Conservation (phyloP, 2,888 invertebrate genomes). For the Timema cristinae region DNA sequence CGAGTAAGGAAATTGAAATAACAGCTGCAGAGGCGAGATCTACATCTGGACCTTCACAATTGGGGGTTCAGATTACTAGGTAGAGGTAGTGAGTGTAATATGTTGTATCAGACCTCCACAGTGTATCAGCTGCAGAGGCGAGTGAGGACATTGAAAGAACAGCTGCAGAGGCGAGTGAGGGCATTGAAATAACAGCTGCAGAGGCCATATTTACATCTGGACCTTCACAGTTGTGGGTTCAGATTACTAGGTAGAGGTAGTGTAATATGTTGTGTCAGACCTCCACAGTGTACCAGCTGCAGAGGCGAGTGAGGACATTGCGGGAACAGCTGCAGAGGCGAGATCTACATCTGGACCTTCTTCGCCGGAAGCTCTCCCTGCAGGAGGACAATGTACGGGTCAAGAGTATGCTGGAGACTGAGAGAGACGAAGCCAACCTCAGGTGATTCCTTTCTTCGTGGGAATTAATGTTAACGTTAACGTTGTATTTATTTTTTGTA, state of each 20-base stretch:
- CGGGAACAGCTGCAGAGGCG: slow-evolving; percentile 88
- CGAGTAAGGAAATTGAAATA: no score
- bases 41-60: no score
- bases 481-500: no score
- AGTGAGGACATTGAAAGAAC: no score
- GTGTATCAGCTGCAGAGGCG: slow-evolving; percentile 85
- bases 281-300: slow-evolving; percentile 83
- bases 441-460: slow-evolving; percentile 38
- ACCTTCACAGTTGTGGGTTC: slow-evolving; percentile 81
- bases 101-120: slow-evolving; percentile 65
- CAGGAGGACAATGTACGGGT: slow-evolving; percentile 71
- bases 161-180: no score
- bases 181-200: slow-evolving; percentile 86
- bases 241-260: slow-evolving; percentile 75
- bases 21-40: no score
- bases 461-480: no score
- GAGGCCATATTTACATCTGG: slow-evolving; percentile 85
- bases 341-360: slow-evolving; percentile 84
- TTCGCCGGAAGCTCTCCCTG: slow-evolving; percentile 79
- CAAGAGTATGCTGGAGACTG: slow-evolving; percentile 55
- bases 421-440: slow-evolving; percentile 48
- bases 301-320: slow-evolving; percentile 77
- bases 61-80: no score
- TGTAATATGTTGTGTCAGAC: slow-evolving; percentile 60
- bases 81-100: no score